A percentile compares a stretch with the other conserved stretches of the same genome.
These are phyloP conservation scores for Drosophila orena DNA, from an alignment of 1,140 invertebrate species.

Conservation along the genomic window DNA sequence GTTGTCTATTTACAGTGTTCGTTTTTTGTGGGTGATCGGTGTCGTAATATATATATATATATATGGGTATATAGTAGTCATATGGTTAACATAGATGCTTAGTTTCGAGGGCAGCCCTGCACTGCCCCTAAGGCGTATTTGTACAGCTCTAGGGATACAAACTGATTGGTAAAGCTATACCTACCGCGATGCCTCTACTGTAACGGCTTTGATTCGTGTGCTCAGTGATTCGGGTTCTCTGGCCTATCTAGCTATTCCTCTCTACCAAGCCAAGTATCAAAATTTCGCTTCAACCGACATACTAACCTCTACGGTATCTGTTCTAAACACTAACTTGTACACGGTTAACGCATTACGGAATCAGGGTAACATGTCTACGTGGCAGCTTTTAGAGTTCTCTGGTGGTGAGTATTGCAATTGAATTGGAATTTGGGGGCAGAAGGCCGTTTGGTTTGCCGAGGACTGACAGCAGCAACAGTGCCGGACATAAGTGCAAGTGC, in stretches of 20 bases:
- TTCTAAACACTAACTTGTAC: slow-evolving; percentile 14
- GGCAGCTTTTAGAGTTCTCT: slow-evolving; percentile 47
- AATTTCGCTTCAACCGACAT: slow-evolving; percentile 1
- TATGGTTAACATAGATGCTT: slow-evolving; percentile 43
- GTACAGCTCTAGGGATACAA: slow-evolving; percentile 48
- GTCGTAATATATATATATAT: slow-evolving; percentile 51
- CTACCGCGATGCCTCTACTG: slow-evolving; percentile 52
- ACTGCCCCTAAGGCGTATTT: slow-evolving; percentile 22
- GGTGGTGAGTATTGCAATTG: slow-evolving; percentile 22
- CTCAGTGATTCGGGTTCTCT: slow-evolving; percentile 7
- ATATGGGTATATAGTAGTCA: slow-evolving; percentile 54
- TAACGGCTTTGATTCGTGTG: slow-evolving; percentile 22
- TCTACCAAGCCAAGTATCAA: slow-evolving; percentile 37
- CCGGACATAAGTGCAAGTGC: slow-evolving; percentile 32
- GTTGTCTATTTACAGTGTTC: slow-evolving; percentile 70
- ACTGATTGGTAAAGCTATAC: slow-evolving; percentile 41
- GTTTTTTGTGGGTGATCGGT: slow-evolving; percentile 52
- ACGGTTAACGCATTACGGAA: slow-evolving; percentile 5
- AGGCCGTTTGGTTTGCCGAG: background rate
- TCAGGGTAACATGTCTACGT: slow-evolving; percentile 46
- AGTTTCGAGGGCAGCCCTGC: slow-evolving; percentile 8
- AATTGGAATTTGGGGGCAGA: slow-evolving; percentile 24
- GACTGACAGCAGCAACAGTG: slow-evolving; percentile 8
- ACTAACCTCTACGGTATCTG: slow-evolving; percentile 24
- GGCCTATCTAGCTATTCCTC: slow-evolving; percentile 37